Conservation (phyloP, 2,797 vertebrate species). For the Pipistrellus nathusii region DNA sequence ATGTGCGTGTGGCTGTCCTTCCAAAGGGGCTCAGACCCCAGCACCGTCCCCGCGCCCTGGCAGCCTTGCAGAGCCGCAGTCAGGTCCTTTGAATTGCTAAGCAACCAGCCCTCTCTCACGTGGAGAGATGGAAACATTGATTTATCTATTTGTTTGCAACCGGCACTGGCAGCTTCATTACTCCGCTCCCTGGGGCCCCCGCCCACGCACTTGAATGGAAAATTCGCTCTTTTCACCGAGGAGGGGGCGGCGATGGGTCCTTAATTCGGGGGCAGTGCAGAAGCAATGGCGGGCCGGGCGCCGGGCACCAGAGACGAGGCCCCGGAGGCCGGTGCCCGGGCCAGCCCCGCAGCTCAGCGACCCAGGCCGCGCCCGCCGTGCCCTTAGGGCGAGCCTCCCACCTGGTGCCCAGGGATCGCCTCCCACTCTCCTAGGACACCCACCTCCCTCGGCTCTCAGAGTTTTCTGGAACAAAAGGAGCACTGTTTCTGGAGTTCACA, state of each 20-base stretch:
- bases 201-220: slow-evolving; percentile 72
- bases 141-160: slow-evolving; percentile 93
- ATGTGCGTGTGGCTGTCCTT: background rate
- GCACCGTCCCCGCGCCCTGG: background rate
- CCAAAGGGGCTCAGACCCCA: background rate
- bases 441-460: background rate
- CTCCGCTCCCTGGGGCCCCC: slow-evolving; percentile 70
- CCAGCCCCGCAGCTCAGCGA: background rate
- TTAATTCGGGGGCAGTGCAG: slow-evolving; percentile 58
- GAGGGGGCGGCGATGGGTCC: slow-evolving; percentile 49
- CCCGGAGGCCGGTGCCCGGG: rapidly evolving
- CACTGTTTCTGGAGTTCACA: background rate
- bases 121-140: slow-evolving; percentile 91
- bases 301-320: background rate
- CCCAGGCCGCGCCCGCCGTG: rapidly evolving
- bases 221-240: slow-evolving; percentile 84
- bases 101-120: slow-evolving; percentile 88
- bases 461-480: background rate
- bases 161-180: slow-evolving; percentile 84
- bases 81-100: slow-evolving; percentile 87
- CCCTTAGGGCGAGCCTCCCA: background rate
- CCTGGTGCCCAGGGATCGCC: rapidly evolving
- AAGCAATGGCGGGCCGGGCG: rapidly evolving
- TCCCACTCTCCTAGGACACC: background rate
- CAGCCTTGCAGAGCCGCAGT: background rate